These are phyloP conservation scores for Decapterus maruadsi DNA, from an alignment of 2,797 vertebrate species.

Conservation along the genomic window DNA sequence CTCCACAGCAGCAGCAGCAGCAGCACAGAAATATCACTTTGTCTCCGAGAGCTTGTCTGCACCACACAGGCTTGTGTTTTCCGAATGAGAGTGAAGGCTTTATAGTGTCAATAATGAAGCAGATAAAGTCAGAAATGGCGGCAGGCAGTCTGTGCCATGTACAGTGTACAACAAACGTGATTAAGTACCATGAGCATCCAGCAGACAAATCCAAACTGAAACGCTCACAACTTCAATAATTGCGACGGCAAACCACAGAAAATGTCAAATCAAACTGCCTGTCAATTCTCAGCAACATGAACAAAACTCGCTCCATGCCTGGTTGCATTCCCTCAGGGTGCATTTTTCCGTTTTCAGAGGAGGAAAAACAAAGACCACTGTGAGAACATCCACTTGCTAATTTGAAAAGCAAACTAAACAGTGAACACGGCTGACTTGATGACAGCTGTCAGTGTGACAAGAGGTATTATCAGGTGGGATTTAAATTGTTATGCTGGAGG, in stretches of 20 bases:
- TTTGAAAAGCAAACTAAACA: conserved; percentile 78
- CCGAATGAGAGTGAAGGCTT: conserved; percentile 22
- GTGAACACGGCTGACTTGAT: conserved; percentile 78
- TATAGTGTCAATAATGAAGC: conserved; percentile 4
- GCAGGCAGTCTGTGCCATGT: conserved; percentile 12
- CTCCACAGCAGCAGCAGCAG: no score
- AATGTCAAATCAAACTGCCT: conserved; percentile 61
- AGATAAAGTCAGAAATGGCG: conserved; percentile 26
- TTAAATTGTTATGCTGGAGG: conserved; percentile 84
- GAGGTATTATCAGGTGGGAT: conserved; percentile 85
- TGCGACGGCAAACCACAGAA: conserved; percentile 52
- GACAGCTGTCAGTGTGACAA: conserved; percentile 84
- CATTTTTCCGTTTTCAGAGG: conserved; percentile 40
- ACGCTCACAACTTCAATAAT: conserved; percentile 45
- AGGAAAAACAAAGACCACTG: conserved; percentile 72
- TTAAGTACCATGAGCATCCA: neutral
- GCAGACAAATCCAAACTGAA: conserved; percentile 36
- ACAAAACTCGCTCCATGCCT: conserved; percentile 53
- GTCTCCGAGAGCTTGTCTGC: neutral
- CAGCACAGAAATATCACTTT: neutral
- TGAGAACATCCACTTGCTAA: conserved; percentile 79
- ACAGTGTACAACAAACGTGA: conserved; percentile 18
- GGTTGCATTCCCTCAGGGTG: conserved; percentile 62
- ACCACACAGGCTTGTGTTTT: conserved; percentile 18
- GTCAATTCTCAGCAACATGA: conserved; percentile 54